Evolutionary conservation across 2,888 invertebrate species (phyloP).

Genomic region (Lymantria monacha): DNA sequence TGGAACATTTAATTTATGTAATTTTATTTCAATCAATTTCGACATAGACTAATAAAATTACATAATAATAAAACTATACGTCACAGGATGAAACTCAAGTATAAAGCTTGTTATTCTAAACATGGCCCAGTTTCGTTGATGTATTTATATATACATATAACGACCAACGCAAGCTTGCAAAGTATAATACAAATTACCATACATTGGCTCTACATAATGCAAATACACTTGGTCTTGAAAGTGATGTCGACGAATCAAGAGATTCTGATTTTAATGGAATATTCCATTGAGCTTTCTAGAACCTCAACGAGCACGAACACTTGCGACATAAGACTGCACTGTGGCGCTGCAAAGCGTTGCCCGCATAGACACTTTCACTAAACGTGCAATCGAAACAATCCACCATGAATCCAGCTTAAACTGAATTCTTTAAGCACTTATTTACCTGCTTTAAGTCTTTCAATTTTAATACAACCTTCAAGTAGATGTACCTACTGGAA

Average conservation of each 20-base stretch:
- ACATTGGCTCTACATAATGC: slow-evolving; percentile 23
- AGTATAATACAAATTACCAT: slow-evolving; percentile 20
- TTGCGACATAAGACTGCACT: slow-evolving; percentile 54
- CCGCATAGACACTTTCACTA: slow-evolving; percentile 69
- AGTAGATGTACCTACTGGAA: too few relatives aligned
- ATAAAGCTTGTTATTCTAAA: slow-evolving; percentile 20
- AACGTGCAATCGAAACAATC: slow-evolving; percentile 35
- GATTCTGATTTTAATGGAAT: slow-evolving; percentile 45
- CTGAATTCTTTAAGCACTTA: slow-evolving; percentile 5
- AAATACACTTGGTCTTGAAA: slow-evolving; percentile 31
- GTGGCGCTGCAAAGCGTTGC: slow-evolving; percentile 28
- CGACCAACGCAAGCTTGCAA: slow-evolving; percentile 16
- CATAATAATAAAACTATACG: too few relatives aligned
- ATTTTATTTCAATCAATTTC: too few relatives aligned
- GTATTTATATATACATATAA: slow-evolving; percentile 10
- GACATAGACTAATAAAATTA: too few relatives aligned
- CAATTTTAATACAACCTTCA: too few relatives aligned
- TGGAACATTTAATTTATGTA: too few relatives aligned
- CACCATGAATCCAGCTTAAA: slow-evolving; percentile 16
- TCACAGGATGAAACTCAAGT: too few relatives aligned
- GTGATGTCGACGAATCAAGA: slow-evolving; percentile 26
- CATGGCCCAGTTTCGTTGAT: slow-evolving; percentile 22
- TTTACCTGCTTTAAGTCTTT: too few relatives aligned
- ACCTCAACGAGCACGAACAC: slow-evolving; percentile 42
- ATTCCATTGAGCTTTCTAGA: slow-evolving; percentile 71